Base-by-base conservation (phyloP, 1,140 invertebrate species). In the Gyrodactylus salaris region DNA sequence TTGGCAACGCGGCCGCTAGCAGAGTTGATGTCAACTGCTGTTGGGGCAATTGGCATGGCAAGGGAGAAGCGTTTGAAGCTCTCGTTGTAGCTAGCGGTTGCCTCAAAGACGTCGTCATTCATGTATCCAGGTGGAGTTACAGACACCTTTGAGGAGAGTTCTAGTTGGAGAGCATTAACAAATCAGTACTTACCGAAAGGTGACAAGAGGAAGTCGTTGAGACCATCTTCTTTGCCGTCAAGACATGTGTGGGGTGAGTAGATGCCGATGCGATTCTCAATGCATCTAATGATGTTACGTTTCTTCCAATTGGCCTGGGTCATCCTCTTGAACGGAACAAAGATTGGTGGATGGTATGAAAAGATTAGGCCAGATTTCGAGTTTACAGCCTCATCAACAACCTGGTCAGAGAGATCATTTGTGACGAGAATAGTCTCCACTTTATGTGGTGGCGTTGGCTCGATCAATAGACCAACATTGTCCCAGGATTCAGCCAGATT, bases 331-430 rank as follows among this genome's bases (percentile, higher is more conserved):
- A 96, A 76, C 1, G 88, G 85, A 22, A 81, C 80, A 81, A 96
- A 96, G 77, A 97, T 88, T 21, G 90, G 89, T 20, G 92, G 92
- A 85, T 97, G 92, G 80, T 97, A 97, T 0, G 89, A 87, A 54
- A 96, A 83, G 75, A 97, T 90, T 77, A 96, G 78, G 79, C 91
- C 84, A 20, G 84, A 81, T 25, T 84, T 78, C 68, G 76, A 75
- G 0, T 83, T 76, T 23, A 88, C 76, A 1, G 89, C 89, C 84
- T 97, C 91, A 23, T 87, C 78, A 77, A 92, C 84, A 0, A 96
- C 91, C 75, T 84, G 74, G 7, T 77, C n/a, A 1, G 72, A 25
- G 68, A 97, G 82, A 81, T 97, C 92, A 81, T 93, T 97, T 1
- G 91, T 95, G 21, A 96, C 78, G 26, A 95, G 77, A 74, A 94